Evolutionary conservation across 2,797 vertebrate genomes (phyloP).

Genomic region (Sitta carolinensis): DNA sequence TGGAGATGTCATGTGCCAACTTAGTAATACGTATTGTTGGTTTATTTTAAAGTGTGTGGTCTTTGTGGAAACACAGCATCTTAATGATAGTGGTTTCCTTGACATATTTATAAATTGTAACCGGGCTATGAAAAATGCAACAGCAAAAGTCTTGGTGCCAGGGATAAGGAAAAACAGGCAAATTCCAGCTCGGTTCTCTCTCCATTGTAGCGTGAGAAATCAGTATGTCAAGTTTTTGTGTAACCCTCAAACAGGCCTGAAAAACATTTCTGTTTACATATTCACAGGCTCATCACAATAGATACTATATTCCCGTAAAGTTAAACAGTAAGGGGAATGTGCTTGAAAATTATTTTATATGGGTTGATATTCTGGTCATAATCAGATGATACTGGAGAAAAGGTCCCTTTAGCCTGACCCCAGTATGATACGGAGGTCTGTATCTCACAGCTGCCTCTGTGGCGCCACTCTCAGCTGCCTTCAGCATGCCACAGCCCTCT

Average conservation of each 20-base stretch:
- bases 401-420: not conserved
- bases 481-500: not conserved
- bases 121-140: slow-evolving; percentile 15
- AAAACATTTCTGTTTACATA: not conserved
- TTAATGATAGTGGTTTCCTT: not conserved
- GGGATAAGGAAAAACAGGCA: not conserved
- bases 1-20: not conserved
- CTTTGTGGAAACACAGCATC: slow-evolving; percentile 4
- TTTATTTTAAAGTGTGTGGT: slow-evolving; percentile 31
- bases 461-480: not conserved
- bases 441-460: not conserved
- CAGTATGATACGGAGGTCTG: accelerated
- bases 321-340: not conserved
- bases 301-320: not conserved
- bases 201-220: not conserved
- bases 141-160: not conserved
- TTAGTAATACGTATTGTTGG: not conserved
- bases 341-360: not conserved
- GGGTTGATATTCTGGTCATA: not conserved
- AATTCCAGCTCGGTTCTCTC: not conserved
- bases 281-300: not conserved
- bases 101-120: slow-evolving; percentile 34
- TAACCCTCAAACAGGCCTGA: not conserved
- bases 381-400: not conserved
- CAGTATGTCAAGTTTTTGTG: not conserved